These are phyloP conservation scores for Erythrocercus mccallii DNA, from an alignment of 2,113 vertebrate species.

Conservation along the genomic window DNA sequence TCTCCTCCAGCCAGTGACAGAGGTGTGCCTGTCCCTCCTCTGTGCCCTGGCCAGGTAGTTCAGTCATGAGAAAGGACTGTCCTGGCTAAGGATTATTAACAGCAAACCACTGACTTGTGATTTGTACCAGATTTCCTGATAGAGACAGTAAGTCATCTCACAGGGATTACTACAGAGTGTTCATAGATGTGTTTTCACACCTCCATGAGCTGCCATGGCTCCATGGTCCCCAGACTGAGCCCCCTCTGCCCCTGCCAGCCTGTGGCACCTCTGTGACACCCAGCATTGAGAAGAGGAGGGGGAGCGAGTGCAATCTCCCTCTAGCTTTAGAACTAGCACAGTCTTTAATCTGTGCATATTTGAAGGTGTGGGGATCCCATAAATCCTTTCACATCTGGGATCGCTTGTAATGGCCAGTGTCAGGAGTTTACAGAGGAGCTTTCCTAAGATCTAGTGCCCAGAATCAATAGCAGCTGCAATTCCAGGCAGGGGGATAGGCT, in stretches of 20 bases:
- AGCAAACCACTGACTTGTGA: background rate
- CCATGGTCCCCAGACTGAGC: background rate
- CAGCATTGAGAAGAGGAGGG: background rate
- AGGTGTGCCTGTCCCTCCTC: background rate
- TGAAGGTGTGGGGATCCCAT: conserved; percentile 43
- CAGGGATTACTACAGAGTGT: background rate
- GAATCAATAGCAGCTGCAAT: conserved; percentile 63
- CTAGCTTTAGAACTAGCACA: background rate
- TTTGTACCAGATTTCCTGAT: background rate
- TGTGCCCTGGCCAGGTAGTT: background rate
- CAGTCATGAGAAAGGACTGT: background rate
- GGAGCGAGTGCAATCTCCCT: rapidly evolving
- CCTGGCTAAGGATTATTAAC: background rate
- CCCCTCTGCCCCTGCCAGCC: background rate
- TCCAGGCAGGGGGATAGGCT: conserved; percentile 2
- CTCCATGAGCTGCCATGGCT: background rate
- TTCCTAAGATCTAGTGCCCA: conserved; percentile 55
- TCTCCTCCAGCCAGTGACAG: background rate
- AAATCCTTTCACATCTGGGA: conserved; percentile 67
- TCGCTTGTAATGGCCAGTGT: conserved; percentile 31
- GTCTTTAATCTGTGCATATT: background rate
- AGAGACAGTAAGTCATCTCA: background rate
- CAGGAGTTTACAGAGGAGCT: conserved; percentile 56
- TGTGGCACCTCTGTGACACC: background rate
- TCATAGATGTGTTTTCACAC: background rate